Evolutionary conservation across 2,113 vertebrate species (phyloP), one percentile per base, ranked within the genome.

Genomic region (Ciconia boyciana): DNA sequence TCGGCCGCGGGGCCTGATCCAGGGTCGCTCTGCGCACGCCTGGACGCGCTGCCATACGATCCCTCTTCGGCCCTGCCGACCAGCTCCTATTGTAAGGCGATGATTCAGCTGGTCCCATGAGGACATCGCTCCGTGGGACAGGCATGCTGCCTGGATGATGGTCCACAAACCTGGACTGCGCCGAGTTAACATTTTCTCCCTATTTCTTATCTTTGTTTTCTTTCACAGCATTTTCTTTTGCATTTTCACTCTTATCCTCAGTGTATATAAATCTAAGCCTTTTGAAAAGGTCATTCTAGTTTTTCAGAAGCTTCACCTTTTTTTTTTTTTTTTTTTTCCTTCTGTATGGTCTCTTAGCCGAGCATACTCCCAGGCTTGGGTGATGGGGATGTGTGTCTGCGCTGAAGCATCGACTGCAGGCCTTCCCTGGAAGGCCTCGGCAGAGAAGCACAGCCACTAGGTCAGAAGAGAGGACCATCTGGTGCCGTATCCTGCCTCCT

Each of bases 401-500:
- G 1, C 69, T 15, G 57, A 57, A 60, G 74, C 77, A 39, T 7
- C 3, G 4, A 3, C 7, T 60, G 75, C 88, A 70, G 62, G 46
- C 2, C 32, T 72, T 43, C 66, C 61, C 25, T 0, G 0, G 57
- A 75, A 62, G 34, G 64, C 24, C 80, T 43, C 0, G 0, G 19
- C 5, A 6, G 75, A 55, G 90, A 71, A 82, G 70, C 84, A 25
- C 6, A 75, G 52, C 41, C 90, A 16, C 61, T 43, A 15, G 96
- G 93, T 94, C 95, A 92, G 86, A 11, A 41, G 54, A 34, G 15
- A 77, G 79, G 32, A 83, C 91, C 96, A 95, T 93, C 91, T 97
- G 96, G 17, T 77, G 54, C 79, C 24, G 0, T 57, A 89, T 89
- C 88, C 77, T 68, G 58, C 91, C 55, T 78, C 95, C 95, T 81